phyloP scores from a whole-genome alignment of 1,140 invertebrate genomes.

The Drosophila elegans region DNA sequence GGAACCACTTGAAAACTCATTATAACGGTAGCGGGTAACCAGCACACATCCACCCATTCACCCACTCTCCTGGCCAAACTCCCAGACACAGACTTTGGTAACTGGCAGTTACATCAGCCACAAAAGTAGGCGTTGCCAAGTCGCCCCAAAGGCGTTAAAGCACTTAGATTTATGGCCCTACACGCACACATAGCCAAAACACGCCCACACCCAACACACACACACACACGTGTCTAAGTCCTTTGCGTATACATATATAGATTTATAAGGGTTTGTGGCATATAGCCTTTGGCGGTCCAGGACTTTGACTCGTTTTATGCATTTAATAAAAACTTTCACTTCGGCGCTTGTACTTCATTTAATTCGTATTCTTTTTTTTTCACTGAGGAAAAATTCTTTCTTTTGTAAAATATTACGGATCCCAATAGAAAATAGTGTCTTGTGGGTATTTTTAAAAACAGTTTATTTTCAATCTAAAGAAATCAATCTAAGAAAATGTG shows the following conservation, averaged over 20 bases:
- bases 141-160: slow-evolving; percentile 75
- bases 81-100: slow-evolving; percentile 17
- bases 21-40: slow-evolving; percentile 60
- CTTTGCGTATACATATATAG: slow-evolving; percentile 4
- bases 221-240: neutral
- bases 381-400: neutral
- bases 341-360: slow-evolving; percentile 55
- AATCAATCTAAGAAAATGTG: neutral
- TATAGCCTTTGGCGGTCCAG: slow-evolving; percentile 47
- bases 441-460: no score
- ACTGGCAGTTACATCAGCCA: slow-evolving; percentile 72
- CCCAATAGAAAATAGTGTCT: no score
- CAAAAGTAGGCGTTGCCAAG: slow-evolving; percentile 78
- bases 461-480: neutral
- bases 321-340: slow-evolving; percentile 82
- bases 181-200: slow-evolving; percentile 39
- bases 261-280: slow-evolving; percentile 26
- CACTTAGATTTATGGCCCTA: slow-evolving; percentile 78
- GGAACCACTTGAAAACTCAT: slow-evolving; percentile 82
- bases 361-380: neutral
- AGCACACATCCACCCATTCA: slow-evolving; percentile 31
- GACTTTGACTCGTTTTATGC: slow-evolving; percentile 76
- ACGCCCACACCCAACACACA: slow-evolving; percentile 31
- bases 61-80: slow-evolving; percentile 8
- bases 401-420: no score